A percentile compares a stretch with the other conserved stretches of the same genome.
Conservation (phyloP, 2,888 invertebrate species). For the Thera obeliscata region DNA sequence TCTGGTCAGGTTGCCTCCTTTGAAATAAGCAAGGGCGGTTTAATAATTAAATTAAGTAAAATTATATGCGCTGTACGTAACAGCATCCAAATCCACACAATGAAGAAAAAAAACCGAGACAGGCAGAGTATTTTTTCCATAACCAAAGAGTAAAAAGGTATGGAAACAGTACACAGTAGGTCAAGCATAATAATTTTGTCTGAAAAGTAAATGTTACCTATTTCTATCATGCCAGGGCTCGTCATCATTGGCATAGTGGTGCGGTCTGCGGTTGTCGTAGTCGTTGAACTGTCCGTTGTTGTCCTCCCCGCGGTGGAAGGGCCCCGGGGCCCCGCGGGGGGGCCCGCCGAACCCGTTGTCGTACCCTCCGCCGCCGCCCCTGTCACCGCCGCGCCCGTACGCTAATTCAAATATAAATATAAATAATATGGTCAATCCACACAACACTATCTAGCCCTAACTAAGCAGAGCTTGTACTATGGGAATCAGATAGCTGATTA, state of each 20-base stretch:
- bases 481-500: too few relatives aligned
- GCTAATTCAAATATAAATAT: background rate
- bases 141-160: too few relatives aligned
- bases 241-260: constrained; percentile 52
- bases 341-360: constrained; percentile 63
- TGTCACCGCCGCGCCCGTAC: constrained; percentile 40
- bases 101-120: too few relatives aligned
- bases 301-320: constrained; percentile 22
- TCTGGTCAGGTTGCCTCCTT: constrained; percentile 24
- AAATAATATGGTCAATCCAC: too few relatives aligned
- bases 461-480: too few relatives aligned
- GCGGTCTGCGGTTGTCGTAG: constrained; percentile 60
- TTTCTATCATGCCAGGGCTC: constrained; percentile 51
- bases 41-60: too few relatives aligned
- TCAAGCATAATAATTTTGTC: too few relatives aligned
- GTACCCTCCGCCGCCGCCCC: constrained; percentile 43
- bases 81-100: too few relatives aligned
- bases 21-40: background rate
- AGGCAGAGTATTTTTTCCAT: too few relatives aligned
- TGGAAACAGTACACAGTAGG: too few relatives aligned
- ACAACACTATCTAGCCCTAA: too few relatives aligned
- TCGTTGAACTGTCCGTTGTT: constrained; percentile 36
- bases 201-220: constrained; percentile 17
- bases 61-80: too few relatives aligned
- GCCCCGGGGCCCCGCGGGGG: constrained; percentile 13